Evolutionary conservation across 2,113 vertebrate species (phyloP).

Genomic region (Brevimyrus niger): DNA sequence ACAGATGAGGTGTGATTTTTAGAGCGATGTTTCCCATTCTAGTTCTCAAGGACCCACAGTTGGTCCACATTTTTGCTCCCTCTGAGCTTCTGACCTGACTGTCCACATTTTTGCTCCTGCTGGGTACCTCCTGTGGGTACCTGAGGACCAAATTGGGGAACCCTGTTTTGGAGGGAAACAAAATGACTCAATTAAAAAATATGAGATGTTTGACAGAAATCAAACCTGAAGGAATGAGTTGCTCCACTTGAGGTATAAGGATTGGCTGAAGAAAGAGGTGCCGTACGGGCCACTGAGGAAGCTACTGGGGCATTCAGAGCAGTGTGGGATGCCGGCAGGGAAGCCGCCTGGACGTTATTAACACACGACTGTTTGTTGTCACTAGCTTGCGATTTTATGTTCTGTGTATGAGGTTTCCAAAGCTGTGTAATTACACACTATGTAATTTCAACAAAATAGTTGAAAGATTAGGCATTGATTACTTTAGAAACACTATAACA

Average conservation of each 20-base stretch:
- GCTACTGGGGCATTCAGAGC: background rate
- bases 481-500: background rate
- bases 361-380: background rate
- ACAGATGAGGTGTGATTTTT: background rate
- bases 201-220: background rate
- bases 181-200: background rate
- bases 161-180: background rate
- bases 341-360: background rate
- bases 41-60: background rate
- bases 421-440: background rate
- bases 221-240: background rate
- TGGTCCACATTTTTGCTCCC: background rate
- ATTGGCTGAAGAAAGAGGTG: background rate
- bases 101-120: background rate
- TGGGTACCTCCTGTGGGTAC: background rate
- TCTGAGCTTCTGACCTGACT: background rate
- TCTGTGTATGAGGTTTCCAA: background rate
- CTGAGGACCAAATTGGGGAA: background rate
- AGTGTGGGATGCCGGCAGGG: background rate
- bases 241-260: background rate
- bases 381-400: background rate
- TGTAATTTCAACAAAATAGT: background rate
- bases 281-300: background rate
- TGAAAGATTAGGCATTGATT: background rate
- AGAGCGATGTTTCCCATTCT: background rate